phyloP scores from a whole-genome alignment of 2,113 vertebrate species.

The Oncorhynchus tshawytscha region DNA sequence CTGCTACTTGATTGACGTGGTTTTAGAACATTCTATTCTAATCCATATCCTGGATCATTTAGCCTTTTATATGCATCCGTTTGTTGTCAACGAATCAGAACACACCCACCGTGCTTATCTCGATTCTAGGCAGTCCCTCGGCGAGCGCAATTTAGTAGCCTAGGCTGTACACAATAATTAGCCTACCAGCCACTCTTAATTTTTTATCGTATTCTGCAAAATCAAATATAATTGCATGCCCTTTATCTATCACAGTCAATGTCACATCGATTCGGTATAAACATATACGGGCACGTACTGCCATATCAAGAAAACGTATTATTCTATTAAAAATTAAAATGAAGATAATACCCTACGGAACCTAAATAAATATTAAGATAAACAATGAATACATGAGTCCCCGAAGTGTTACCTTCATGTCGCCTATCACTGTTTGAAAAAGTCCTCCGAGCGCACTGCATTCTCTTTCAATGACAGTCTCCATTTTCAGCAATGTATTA shows the following conservation, averaged over 20 bases:
- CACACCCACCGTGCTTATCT: background rate
- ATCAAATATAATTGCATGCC: background rate
- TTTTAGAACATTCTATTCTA: background rate
- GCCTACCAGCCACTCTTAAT: background rate
- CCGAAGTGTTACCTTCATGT: constrained; percentile 71
- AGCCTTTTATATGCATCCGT: background rate
- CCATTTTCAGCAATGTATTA: constrained; percentile 58
- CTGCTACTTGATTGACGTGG: background rate
- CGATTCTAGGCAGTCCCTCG: background rate
- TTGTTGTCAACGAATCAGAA: background rate
- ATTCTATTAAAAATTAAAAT: background rate
- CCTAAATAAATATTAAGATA: background rate
- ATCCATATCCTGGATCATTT: background rate
- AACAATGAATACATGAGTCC: background rate
- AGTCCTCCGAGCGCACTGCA: constrained; percentile 78
- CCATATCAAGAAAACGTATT: background rate
- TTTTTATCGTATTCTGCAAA: background rate
- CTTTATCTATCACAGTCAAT: background rate
- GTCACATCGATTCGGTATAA: background rate
- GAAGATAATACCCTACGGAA: background rate
- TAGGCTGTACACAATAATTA: too few species aligned
- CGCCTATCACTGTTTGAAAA: constrained; percentile 74
- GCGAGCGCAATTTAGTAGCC: background rate
- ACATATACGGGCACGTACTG: background rate
- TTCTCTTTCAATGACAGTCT: constrained; percentile 74